A percentile compares a stretch with the other conserved stretches of the same genome.
phyloP scores from a whole-genome alignment of 2,888 invertebrate species.

The Metallyticus violacea region DNA sequence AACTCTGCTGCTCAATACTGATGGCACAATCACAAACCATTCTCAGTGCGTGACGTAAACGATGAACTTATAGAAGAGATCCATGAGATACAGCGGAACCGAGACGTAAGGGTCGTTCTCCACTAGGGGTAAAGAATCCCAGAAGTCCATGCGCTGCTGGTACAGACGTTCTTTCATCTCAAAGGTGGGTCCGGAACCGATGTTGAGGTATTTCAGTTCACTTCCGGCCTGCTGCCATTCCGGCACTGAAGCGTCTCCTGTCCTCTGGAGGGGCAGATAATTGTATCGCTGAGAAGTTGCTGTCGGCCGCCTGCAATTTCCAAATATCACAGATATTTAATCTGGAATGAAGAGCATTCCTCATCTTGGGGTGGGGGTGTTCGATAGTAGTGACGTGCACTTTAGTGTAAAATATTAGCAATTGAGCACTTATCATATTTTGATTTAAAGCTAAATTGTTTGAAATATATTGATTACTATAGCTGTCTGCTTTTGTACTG shows the following conservation, averaged over 20 bases:
- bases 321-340: too few species aligned
- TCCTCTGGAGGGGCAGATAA: background rate
- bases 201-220: background rate
- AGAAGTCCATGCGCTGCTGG: slow-evolving; percentile 22
- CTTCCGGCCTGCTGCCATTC: background rate
- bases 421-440: too few species aligned
- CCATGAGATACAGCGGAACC: background rate
- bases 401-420: too few species aligned
- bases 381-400: too few species aligned
- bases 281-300: background rate
- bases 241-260: background rate
- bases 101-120: slow-evolving; percentile 10
- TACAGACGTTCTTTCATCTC: slow-evolving; percentile 13
- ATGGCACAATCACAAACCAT: background rate
- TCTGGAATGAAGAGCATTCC: too few species aligned
- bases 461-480: too few species aligned
- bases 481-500: too few species aligned
- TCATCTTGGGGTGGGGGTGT: too few species aligned
- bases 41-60: background rate
- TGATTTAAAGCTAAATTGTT: too few species aligned
- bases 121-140: slow-evolving; percentile 20
- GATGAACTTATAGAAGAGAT: background rate
- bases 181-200: background rate
- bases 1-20: background rate
- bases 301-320: background rate